Conservation (phyloP, 2,888 invertebrate species). For the Actias luna region DNA sequence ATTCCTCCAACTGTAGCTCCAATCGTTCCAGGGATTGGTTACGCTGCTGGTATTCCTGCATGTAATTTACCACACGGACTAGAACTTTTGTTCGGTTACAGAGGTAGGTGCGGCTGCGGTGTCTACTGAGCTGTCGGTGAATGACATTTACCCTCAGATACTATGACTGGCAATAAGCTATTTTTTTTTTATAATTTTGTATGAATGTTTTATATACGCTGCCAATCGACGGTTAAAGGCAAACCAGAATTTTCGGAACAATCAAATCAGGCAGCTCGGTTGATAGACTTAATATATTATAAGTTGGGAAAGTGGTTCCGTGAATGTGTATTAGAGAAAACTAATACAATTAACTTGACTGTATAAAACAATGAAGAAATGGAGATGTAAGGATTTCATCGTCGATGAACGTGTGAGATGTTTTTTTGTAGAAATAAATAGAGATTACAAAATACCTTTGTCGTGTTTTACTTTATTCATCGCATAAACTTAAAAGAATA, state of each 20-base stretch:
- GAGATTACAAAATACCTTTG: too few species aligned
- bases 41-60: slow-evolving; percentile 11
- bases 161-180: background rate
- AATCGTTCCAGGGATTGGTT: slow-evolving; percentile 18
- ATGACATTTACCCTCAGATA: background rate
- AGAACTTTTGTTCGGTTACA: background rate
- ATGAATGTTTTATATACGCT: background rate
- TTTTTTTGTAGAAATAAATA: too few species aligned
- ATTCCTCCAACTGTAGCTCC: slow-evolving; percentile 33
- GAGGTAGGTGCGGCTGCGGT: slow-evolving; percentile 15
- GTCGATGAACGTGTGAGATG: too few species aligned
- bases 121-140: background rate
- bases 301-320: too few species aligned
- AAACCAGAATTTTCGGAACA: background rate
- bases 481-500: too few species aligned
- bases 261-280: too few species aligned
- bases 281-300: too few species aligned
- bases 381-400: too few species aligned
- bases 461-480: too few species aligned
- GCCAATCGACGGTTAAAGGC: background rate
- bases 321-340: too few species aligned
- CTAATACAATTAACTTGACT: too few species aligned
- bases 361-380: too few species aligned
- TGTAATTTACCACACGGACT: slow-evolving; percentile 1
- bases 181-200: background rate